Conservation (phyloP, 1,140 invertebrate species). For the Drosophila jambulina region DNA sequence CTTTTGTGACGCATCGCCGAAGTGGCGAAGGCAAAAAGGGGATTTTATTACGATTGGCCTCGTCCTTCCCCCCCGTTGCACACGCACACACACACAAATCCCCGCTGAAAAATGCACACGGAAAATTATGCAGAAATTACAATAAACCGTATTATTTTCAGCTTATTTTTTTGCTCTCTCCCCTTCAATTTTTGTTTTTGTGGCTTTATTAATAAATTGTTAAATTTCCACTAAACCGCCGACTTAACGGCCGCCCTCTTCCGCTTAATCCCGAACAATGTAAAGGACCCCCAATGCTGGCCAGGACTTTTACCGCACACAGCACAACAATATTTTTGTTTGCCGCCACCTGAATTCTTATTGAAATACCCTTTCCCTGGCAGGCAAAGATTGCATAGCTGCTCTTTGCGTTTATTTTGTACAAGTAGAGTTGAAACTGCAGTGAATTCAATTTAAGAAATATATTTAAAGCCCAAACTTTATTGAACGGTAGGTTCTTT, state of each 20-base stretch:
- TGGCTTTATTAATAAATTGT: constrained; percentile 46
- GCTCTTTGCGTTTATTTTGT: too few species aligned
- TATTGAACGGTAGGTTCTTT: too few species aligned
- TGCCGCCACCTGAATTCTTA: constrained; percentile 17
- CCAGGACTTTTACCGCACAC: constrained; percentile 5
- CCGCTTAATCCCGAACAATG: constrained; percentile 14
- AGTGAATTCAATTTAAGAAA: too few species aligned
- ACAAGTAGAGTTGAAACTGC: not conserved
- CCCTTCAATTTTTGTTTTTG: constrained; percentile 11
- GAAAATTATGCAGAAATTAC: constrained; percentile 45
- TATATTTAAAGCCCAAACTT: too few species aligned
- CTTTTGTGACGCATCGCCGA: constrained; percentile 43
- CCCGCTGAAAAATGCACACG: constrained; percentile 16
- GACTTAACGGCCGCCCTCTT: constrained; percentile 2
- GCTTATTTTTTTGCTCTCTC: not conserved
- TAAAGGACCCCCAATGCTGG: not conserved
- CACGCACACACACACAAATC: not conserved
- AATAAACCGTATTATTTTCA: constrained; percentile 30
- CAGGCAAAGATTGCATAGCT: not conserved
- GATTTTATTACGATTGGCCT: constrained; percentile 54
- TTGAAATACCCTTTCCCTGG: not conserved
- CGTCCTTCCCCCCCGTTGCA: not conserved
- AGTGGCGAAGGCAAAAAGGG: constrained; percentile 10
- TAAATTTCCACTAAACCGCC: constrained; percentile 4
- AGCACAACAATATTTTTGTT: constrained; percentile 14